Evolutionary conservation across 2,113 vertebrate genomes (phyloP).

Genomic region (Calypte anna): DNA sequence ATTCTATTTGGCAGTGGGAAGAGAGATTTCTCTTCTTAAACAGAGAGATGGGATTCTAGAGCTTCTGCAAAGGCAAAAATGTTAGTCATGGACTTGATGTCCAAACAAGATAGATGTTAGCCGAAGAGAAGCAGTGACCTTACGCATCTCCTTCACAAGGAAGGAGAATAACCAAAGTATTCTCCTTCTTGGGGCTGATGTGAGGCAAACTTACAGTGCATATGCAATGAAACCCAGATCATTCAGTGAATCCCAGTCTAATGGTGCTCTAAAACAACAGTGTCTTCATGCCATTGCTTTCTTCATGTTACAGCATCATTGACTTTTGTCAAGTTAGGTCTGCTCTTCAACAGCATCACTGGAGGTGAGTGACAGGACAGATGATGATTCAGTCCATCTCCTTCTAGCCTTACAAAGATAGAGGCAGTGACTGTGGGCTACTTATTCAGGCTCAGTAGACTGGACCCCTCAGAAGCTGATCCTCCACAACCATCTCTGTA

Average conservation of each 20-base stretch:
- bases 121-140: neutral
- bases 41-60: neutral
- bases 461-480: neutral
- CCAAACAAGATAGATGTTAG: neutral
- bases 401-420: neutral
- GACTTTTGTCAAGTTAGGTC: neutral
- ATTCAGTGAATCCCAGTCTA: neutral
- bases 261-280: neutral
- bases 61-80: neutral
- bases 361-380: neutral
- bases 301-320: neutral
- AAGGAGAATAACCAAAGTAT: neutral
- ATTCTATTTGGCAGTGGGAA: neutral
- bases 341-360: neutral
- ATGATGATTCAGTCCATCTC: neutral
- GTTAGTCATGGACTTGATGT: neutral
- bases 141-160: neutral
- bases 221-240: neutral
- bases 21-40: neutral
- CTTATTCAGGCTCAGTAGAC: neutral
- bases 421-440: neutral
- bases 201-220: neutral
- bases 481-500: neutral
- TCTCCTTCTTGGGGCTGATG: neutral
- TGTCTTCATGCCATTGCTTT: neutral